These are phyloP conservation scores for Meleagris gallopavo DNA, from an alignment of 2,113 vertebrate genomes.

Conservation along the genomic window DNA sequence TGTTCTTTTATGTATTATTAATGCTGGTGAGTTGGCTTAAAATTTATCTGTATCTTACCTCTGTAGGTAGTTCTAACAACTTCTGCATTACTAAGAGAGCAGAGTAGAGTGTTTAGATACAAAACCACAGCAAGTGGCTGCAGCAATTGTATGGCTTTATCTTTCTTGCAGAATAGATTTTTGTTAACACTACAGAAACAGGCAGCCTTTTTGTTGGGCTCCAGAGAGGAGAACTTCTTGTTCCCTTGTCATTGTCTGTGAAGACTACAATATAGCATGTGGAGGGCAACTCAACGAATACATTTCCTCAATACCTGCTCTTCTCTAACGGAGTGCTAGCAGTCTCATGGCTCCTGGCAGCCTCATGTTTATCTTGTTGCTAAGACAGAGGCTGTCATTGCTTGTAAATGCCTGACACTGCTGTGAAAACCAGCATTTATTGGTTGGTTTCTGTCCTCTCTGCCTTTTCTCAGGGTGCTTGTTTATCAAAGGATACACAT, in stretches of 20 bases:
- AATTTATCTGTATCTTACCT: neutral
- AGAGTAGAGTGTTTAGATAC: neutral
- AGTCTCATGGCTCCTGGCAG: neutral
- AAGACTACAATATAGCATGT: neutral
- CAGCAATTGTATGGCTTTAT: neutral
- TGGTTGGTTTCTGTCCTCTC: neutral
- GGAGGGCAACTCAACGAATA: neutral
- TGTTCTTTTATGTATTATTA: neutral
- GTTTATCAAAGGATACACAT: neutral
- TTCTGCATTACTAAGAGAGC: neutral
- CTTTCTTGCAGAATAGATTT: neutral
- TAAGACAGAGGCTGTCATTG: conserved; percentile 27
- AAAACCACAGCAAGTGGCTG: neutral
- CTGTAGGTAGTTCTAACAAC: neutral
- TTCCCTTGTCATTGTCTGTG: neutral
- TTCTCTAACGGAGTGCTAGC: neutral
- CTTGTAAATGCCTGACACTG: conserved; percentile 27
- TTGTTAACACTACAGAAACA: neutral
- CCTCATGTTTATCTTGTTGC: conserved; percentile 29
- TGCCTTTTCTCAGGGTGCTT: conserved; percentile 32
- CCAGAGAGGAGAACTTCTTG: neutral
- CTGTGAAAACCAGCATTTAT: neutral
- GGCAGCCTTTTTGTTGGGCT: neutral
- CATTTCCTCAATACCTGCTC: neutral
- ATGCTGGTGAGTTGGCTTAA: neutral